Base-by-base conservation (phyloP, 2,113 vertebrate genomes). In the Oncorhynchus clarkii region DNA sequence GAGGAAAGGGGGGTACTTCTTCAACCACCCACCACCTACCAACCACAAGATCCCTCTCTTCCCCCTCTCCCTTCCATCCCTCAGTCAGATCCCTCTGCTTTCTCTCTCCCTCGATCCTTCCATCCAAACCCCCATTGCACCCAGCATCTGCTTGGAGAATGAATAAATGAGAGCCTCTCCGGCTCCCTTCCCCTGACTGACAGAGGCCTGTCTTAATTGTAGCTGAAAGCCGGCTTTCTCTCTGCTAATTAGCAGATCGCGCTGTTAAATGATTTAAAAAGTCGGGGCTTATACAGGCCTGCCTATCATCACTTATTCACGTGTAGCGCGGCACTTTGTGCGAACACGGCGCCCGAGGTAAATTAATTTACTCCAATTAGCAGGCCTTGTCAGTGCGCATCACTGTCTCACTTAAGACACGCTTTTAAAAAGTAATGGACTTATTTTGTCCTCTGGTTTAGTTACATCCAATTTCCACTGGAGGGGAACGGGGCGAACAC, bases 211-310 rank as follows among this genome's bases (percentile, higher is more conserved):
- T 92, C 93, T 91, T 92, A 91, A 91, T 92, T 91, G 90, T 90
- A 87, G 87, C 92, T 91, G 91, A 92, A 94, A 91, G 88, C 92
- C 74, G 83, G 77, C 87, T 94, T 91, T 89, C 91, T 89, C 86
- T 82, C 86, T 76, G 92, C 91, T 94, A 93, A 93, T 92, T 95
- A 94, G 91, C 92, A 93, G 92, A 93, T 93, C 92, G 92, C 85
- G 29, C 86, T 92, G 87, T 90, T 95, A 94, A 94, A 93, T 93
- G 93, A 95, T 94, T 94, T 89, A 94, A 92, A 93, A 92, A 93
- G 90, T 90, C 89, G 12, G 92, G 89, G 89, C 82, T 90, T 80
- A 89, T 89, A 77, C 68, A 90, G 87, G 82, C 88, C 90, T 80
- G 81, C 78, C 76, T 81, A 91, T 92, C 94, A 93, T 94, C 93